Evolutionary conservation across 2,888 invertebrate genomes (phyloP), one percentile per base, ranked within the genome.

Genomic region (Sarcophaga variegata): DNA sequence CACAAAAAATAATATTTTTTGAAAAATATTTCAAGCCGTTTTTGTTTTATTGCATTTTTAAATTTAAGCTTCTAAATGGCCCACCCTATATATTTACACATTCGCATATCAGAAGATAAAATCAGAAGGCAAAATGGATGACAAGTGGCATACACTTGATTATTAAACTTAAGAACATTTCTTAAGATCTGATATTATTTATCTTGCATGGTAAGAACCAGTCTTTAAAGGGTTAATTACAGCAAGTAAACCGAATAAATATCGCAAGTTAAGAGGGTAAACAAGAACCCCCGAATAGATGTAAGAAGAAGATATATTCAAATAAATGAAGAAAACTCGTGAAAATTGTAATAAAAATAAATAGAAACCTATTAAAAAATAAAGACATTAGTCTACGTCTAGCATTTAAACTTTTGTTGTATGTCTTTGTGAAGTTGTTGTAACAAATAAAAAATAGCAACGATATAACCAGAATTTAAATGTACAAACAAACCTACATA

Each of bases 381-480:
- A 77, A 83, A 83, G 86, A 83, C 85, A 85, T 85, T 81, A 78
- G 74, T 85, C 85, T 75, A 75, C 49, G 83, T 78, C 83, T 78
- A 78, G 62, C 67, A 69, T 59, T 78, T 69, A 54, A 54, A 54
- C 14, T 54, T 54, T 54, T 54, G 54, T 69, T 54, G 59, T 59
- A 14, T n/a, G 20, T 47, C 8, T 37, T 54, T 54, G 12, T 54
- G 54, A 10, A 14, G 54, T 54, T 54, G 54, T 54, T 54, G 54
- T 54, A 37, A 10, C 37, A 37, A 37, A 37, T 37, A 37, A 37
- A 37, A 37, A 37, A 37, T 37, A 37, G 37, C 37, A 37, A 37
- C 37, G 37, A 2, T 37, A 37, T 37, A 37, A 37, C 8, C 37
- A 37, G 37, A 37, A 37, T 37, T 37, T 10, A 37, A 37, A 37